These are phyloP conservation scores for Zaprionus vittiger DNA, from an alignment of 1,140 invertebrate species.

Conservation along the genomic window DNA sequence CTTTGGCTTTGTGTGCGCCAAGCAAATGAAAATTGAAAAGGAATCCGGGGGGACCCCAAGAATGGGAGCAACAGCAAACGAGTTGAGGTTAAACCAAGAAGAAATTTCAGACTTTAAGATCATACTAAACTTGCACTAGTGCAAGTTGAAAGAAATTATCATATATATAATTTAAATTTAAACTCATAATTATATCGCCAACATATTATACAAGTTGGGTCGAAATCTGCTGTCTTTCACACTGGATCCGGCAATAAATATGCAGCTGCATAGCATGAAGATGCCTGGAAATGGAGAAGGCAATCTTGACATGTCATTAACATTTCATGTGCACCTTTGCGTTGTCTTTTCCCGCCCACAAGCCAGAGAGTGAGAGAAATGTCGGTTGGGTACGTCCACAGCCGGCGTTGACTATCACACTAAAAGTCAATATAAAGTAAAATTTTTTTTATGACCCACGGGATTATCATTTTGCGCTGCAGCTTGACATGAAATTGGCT, in stretches of 20 bases:
- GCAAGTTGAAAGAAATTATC: neutral
- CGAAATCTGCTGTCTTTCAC: conserved; percentile 29
- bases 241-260: conserved; percentile 61
- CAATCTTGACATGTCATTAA: conserved; percentile 82
- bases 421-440: conserved; percentile 83
- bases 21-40: conserved; percentile 65
- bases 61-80: neutral
- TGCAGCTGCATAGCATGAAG: conserved; percentile 18
- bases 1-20: conserved; percentile 56
- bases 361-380: neutral
- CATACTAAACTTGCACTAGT: neutral
- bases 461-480: conserved; percentile 80
- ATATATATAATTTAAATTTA: neutral
- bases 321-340: conserved; percentile 81
- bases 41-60: conserved; percentile 37
- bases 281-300: conserved; percentile 37
- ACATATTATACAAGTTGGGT: too few relatives aligned
- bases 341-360: conserved; percentile 51
- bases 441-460: conserved; percentile 77
- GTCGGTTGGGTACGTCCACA: neutral
- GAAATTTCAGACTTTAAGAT: conserved; percentile 11
- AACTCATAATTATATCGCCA: conserved; percentile 7
- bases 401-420: conserved; percentile 72
- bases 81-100: conserved; percentile 5
- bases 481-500: conserved; percentile 83